Percentiles rank a stretch among this genome's conserved stretches.
These are phyloP conservation scores for Mastomys natalensis DNA, from an alignment of 2,113 vertebrate genomes.

Conservation along the genomic window DNA sequence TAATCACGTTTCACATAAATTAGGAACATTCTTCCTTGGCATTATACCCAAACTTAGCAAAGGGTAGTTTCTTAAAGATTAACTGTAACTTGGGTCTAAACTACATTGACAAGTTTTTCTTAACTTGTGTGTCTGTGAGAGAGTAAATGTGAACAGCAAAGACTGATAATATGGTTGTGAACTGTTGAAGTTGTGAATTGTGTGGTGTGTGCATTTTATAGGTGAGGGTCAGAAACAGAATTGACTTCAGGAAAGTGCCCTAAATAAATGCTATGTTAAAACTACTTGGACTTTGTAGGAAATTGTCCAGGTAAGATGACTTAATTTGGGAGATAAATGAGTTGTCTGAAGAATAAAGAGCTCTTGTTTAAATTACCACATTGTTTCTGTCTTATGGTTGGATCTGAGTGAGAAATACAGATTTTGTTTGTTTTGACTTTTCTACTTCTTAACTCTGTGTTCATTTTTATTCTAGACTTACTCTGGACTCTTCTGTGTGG, in stretches of 20 bases:
- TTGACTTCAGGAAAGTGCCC: neutral
- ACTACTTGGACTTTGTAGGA: neutral
- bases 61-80: constrained; percentile 29
- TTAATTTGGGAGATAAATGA: constrained; percentile 2
- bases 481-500: constrained; percentile 98
- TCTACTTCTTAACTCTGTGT: constrained; percentile 36
- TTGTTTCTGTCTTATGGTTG: neutral
- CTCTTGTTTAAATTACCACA: neutral
- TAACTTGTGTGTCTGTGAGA: neutral
- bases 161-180: neutral
- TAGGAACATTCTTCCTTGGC: constrained; percentile 33
- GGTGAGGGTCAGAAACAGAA: neutral
- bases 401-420: neutral
- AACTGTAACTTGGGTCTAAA: neutral
- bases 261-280: neutral
- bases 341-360: neutral
- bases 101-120: neutral
- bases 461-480: constrained; percentile 91
- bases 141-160: neutral
- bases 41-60: neutral
- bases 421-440: neutral
- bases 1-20: constrained; percentile 1
- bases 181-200: neutral
- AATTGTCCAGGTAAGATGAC: neutral
- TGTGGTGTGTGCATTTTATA: neutral